These are phyloP conservation scores for Exaiptasia diaphana DNA, from an alignment of 64 coral and sea anemone species.

Conservation along the genomic window DNA sequence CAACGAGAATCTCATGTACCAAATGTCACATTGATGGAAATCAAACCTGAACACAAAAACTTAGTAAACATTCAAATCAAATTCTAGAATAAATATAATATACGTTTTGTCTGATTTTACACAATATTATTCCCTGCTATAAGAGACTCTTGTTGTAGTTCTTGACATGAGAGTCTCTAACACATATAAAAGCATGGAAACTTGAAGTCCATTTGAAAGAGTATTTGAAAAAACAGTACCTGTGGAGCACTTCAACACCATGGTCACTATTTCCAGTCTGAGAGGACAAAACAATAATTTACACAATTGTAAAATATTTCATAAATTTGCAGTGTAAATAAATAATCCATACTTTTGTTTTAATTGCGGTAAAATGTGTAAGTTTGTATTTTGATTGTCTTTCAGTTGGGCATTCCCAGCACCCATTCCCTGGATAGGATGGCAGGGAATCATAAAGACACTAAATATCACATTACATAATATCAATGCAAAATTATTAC, in stretches of 20 bases:
- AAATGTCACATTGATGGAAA: constrained; percentile 97
- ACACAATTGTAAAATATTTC: too few relatives aligned
- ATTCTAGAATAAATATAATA: not conserved
- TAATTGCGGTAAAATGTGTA: too few relatives aligned
- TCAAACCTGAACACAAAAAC: constrained; percentile 70
- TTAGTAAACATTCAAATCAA: not conserved
- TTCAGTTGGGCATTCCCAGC: too few relatives aligned
- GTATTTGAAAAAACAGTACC: not conserved
- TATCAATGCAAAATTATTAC: not conserved
- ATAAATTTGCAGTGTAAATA: not conserved
- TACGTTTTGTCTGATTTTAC: not conserved
- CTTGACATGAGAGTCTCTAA: constrained; percentile 13
- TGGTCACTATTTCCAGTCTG: not conserved
- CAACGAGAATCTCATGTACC: constrained; percentile 95
- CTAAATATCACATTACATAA: not conserved
- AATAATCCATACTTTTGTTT: too few relatives aligned
- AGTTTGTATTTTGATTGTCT: too few relatives aligned
- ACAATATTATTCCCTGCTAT: not conserved
- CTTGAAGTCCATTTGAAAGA: not conserved
- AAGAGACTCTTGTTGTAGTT: not conserved
- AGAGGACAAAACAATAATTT: not conserved
- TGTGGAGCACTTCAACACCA: constrained; percentile 20
- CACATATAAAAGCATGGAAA: not conserved
- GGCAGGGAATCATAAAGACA: not conserved
- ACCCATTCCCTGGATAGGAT: not conserved